These are phyloP conservation scores for Enteromius thamalakanensis DNA, from an alignment of 2,797 vertebrate species.

Conservation along the genomic window DNA sequence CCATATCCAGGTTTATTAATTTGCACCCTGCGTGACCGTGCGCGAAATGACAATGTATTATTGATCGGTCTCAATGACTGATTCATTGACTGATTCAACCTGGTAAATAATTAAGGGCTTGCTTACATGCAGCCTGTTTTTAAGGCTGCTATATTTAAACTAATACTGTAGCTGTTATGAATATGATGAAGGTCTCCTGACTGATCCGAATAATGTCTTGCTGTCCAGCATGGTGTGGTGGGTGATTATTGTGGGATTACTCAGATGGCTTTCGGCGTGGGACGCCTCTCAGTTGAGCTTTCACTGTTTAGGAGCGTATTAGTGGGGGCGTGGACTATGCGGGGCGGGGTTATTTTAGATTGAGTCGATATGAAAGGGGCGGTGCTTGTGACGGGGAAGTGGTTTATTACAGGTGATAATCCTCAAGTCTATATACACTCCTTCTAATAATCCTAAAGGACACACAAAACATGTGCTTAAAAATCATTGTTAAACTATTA, in stretches of 20 bases:
- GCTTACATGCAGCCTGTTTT: constrained; percentile 4
- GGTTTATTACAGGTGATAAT: background rate
- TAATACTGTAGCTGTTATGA: background rate
- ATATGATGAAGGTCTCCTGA: constrained; percentile 3
- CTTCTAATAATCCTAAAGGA: background rate
- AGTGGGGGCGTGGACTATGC: background rate
- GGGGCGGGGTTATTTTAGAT: background rate
- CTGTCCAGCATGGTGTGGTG: constrained; percentile 18
- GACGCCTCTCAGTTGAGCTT: constrained; percentile 31
- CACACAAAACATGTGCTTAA: background rate
- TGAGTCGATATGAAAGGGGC: background rate
- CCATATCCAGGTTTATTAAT: constrained; percentile 38
- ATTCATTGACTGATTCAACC: constrained; percentile 40
- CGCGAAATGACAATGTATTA: constrained; percentile 29
- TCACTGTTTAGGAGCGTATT: constrained; percentile 1
- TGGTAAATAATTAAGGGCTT: constrained; percentile 23
- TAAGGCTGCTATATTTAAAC: background rate
- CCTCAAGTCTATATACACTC: background rate
- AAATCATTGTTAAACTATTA: background rate
- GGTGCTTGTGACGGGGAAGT: background rate
- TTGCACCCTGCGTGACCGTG: constrained; percentile 18
- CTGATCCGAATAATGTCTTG: constrained; percentile 31
- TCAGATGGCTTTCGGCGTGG: constrained; percentile 7
- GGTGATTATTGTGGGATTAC: constrained; percentile 12
- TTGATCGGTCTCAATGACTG: constrained; percentile 38